Percentiles rank a stretch among this genome's conserved stretches.
phyloP scores from a whole-genome alignment of 2,888 invertebrate species.

The Muschampia plurimacula region DNA sequence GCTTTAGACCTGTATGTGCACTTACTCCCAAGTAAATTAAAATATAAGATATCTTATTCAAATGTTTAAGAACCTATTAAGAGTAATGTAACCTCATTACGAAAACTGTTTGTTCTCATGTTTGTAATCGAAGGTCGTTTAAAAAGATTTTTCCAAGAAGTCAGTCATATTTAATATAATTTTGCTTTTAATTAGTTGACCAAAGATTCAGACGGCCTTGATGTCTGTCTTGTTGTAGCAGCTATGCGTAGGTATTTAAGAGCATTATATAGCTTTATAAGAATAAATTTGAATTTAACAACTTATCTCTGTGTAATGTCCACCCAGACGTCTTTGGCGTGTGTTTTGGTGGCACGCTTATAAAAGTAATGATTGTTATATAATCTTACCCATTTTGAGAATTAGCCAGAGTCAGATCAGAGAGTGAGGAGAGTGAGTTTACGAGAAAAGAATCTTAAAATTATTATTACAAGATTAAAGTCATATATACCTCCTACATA shows the following conservation, averaged over 20 bases:
- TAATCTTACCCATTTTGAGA: constrained; percentile 14
- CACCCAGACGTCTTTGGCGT: constrained; percentile 43
- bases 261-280: constrained; percentile 48
- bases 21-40: neutral
- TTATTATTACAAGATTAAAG: neutral
- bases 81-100: neutral
- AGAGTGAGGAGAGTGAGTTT: neutral
- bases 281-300: constrained; percentile 52
- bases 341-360: constrained; percentile 27
- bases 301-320: constrained; percentile 47
- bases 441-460: neutral
- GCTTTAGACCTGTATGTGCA: neutral
- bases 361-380: constrained; percentile 19
- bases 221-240: constrained; percentile 42
- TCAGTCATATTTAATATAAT: constrained; percentile 18
- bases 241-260: constrained; percentile 46
- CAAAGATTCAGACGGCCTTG: constrained; percentile 46
- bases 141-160: constrained; percentile 21
- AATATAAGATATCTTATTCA: neutral
- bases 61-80: neutral
- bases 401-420: neutral
- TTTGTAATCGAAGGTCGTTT: neutral
- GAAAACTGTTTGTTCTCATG: constrained; percentile 12
- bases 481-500: too few relatives aligned
- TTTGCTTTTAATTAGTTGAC: constrained; percentile 35